Base-by-base conservation (phyloP, 1,140 invertebrate genomes). In the Drosophila micromelanica region DNA sequence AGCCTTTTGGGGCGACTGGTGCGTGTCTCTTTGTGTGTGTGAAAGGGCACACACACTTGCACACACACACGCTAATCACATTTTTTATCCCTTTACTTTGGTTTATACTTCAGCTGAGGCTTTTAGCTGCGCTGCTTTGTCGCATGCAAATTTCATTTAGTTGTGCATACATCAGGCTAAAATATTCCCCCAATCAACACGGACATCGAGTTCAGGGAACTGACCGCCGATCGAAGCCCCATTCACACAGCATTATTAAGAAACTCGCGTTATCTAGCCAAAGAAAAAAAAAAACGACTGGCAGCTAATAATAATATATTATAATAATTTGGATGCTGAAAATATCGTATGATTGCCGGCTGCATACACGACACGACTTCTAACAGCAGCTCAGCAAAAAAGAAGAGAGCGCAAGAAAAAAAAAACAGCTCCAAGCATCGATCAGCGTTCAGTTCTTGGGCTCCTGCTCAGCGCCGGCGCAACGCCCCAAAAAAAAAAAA, bases 261-360 rank as follows among this genome's bases (percentile, higher is more conserved):
- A 69, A 73, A 27, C 48, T 40, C 27, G 30, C 46, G 49, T 70
- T 74, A 61, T 74, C 64, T 63, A 72, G 62, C 45, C 63, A 49
- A 15, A 13, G 51, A 38, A 43, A 60, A 42, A 20, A 60, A 59
- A 35, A 84, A 68, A 80, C 71, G 64, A 72, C 67, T 64, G 30
- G 65, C 86, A 74, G 82, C 71, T 73, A 84, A 87, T 91, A 91
- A 91, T 91, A 91, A 91, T 91, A 91, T 90, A 91, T 91, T 91
- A 91, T 91, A 91, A 91, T 91, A 91, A 91, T 91, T 91, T 91
- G 56, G 78, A 76, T 81, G 90, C 80, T 91, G 90, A 86, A 91
- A 91, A 90, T 86, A 91, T 78, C 70, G 62, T 87, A 78, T 91
- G 90, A 91, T 91, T 86, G 72, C 68, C 17, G 64, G 45, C 71